Evolutionary conservation across 2,113 vertebrate species (phyloP), one percentile per base, ranked within the genome.

Genomic region (zebrafish (Danio rerio)): DNA sequence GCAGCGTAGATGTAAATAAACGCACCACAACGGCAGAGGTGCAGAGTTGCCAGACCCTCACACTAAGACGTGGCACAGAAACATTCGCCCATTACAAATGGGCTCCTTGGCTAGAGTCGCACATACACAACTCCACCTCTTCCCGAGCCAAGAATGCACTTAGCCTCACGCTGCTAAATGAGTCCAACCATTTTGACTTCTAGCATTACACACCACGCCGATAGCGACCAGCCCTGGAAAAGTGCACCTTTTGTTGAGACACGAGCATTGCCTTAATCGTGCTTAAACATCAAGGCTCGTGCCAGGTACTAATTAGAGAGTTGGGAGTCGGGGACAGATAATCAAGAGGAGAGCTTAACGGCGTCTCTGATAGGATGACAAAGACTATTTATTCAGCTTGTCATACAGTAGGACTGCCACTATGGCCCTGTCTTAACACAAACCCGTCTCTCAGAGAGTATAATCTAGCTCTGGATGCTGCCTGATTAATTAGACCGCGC

Each of bases 141-240:
- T 70, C 43, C 81, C n/a, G 86, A 98, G 96, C 95, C 96, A 98
- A 98, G 96, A 98, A 98, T 96, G 96, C 96, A 98, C 95, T 98
- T 96, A 97, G 93, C 94, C 94, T 91, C 93, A 93, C 90, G 45
- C 93, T 91, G 94, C 95, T 94, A 96, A 96, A 96, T 96, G 95
- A 98, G 96, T 96, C 94, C 95, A 92, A 92, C 93, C 94, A 90
- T 93, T 94, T 94, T 93, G 93, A 94, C 94, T 95, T 92, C 93
- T 95, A 94, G 93, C 92, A 93, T 95, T 94, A 94, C 93, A 92
- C 92, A 90, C 85, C 90, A 71, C 40, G 7, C 83, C 88, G 92
- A 94, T 94, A 94, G 93, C 89, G 88, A 90, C 56, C 70, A 10
- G 89, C 88, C 89, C 84, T 85, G 90, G 88, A 88, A 90, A 88